Percentiles rank a stretch among this genome's conserved stretches.
phyloP scores from a whole-genome alignment of 1,140 invertebrate genomes.

The Notospermus geniculatus region DNA sequence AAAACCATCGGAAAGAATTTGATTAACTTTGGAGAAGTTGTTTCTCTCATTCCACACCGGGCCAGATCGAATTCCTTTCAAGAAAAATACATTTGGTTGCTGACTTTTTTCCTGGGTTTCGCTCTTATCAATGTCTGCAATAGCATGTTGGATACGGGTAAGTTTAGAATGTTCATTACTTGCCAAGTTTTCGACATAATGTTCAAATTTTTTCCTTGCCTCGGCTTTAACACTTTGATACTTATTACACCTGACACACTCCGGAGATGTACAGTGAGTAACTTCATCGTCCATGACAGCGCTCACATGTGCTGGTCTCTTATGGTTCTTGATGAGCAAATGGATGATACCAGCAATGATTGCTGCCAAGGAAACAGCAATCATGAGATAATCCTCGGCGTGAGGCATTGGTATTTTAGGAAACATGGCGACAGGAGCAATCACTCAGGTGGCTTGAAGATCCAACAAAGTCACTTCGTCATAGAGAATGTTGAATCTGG shows the following conservation, averaged over 20 bases:
- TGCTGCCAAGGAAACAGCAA: too few species aligned
- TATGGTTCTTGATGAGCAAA: too few species aligned
- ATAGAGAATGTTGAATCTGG: too few species aligned
- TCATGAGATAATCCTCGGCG: too few species aligned
- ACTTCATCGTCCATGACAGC: background rate
- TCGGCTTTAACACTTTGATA: constrained; percentile 21
- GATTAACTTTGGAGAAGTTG: constrained; percentile 17
- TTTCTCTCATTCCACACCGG: constrained; percentile 17
- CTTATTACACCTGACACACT: constrained; percentile 36
- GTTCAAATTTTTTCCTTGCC: constrained; percentile 19
- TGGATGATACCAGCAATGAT: too few species aligned
- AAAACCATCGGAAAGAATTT: constrained; percentile 20
- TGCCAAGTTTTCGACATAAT: background rate
- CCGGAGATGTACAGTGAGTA: constrained; percentile 25
- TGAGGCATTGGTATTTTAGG: too few species aligned
- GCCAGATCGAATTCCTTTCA: constrained; percentile 16
- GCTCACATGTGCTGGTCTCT: too few species aligned
- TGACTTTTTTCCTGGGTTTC: constrained; percentile 8
- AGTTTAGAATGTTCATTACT: background rate
- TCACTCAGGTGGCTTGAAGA: too few species aligned
- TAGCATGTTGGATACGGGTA: background rate
- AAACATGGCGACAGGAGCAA: too few species aligned
- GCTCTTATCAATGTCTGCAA: background rate
- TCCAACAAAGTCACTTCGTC: too few species aligned
- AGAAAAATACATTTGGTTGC: constrained; percentile 26